phyloP scores from a whole-genome alignment of 2,888 invertebrate species.

The Habrosyne pyritoides region DNA sequence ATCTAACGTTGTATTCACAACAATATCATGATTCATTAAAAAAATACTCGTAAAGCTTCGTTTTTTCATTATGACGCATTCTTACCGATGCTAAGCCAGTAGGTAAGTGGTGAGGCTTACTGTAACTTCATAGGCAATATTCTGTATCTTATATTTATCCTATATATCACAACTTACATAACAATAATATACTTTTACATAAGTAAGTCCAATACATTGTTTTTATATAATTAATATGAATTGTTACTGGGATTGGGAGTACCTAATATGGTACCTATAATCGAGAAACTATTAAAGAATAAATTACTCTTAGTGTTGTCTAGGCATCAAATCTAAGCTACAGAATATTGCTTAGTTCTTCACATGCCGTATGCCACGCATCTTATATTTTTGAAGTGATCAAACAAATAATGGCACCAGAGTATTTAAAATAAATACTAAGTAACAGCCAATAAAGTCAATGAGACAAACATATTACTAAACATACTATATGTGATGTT shows the following conservation, averaged over 20 bases:
- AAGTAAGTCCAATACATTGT: background rate
- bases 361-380: background rate
- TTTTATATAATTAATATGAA: too few species aligned
- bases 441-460: constrained; percentile 60
- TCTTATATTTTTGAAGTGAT: background rate
- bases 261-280: too few species aligned
- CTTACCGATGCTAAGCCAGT: background rate
- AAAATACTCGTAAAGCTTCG: too few species aligned
- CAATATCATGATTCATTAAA: too few species aligned
- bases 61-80: too few species aligned
- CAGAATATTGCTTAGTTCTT: background rate
- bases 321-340: background rate
- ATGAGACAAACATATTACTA: constrained; percentile 22
- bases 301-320: too few species aligned
- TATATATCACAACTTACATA: background rate
- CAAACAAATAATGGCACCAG: constrained; percentile 56
- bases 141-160: background rate
- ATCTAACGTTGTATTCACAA: too few species aligned
- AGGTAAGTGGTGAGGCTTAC: background rate
- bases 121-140: background rate
- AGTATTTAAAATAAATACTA: constrained; percentile 49
- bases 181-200: background rate
- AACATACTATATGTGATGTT: constrained; percentile 34
- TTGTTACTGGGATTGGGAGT: too few species aligned
- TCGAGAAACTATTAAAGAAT: too few species aligned